phyloP scores from a whole-genome alignment of 2,888 invertebrate species.

The Epirrhoe tristata region DNA sequence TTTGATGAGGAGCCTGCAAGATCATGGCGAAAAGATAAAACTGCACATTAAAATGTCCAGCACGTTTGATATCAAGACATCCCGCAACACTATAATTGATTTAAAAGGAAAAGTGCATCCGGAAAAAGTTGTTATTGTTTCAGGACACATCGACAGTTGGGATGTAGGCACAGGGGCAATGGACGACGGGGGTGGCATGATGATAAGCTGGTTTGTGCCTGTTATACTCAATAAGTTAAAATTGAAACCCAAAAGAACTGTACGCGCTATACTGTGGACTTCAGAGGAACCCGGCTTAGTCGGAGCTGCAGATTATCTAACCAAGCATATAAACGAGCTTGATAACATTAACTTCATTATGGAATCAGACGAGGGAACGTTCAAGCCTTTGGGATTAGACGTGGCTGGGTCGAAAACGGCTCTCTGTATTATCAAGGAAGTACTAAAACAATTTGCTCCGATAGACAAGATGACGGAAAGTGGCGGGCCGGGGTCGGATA shows the following conservation, averaged over 20 bases:
- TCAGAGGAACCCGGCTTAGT: conserved; percentile 90
- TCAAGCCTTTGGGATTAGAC: conserved; percentile 89
- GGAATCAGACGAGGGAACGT: conserved; percentile 95
- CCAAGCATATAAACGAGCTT: conserved; percentile 83
- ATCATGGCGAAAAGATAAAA: conserved; percentile 73
- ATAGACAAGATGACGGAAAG: conserved; percentile 84
- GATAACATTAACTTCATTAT: conserved; percentile 90
- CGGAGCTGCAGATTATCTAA: conserved; percentile 88
- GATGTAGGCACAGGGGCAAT: conserved; percentile 96
- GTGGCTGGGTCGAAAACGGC: conserved; percentile 87
- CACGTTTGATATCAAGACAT: conserved; percentile 81
- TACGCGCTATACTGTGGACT: conserved; percentile 92
- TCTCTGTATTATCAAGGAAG: conserved; percentile 88
- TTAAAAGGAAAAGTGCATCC: conserved; percentile 79
- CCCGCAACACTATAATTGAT: conserved; percentile 90
- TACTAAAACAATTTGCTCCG: conserved; percentile 86
- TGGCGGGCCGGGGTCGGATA: conserved; percentile 88
- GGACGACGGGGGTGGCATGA: conserved; percentile 94
- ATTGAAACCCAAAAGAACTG: conserved; percentile 88
- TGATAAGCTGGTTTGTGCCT: conserved; percentile 91
- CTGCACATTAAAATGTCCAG: conserved; percentile 87
- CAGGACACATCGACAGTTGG: conserved; percentile 95
- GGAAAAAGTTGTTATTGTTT: conserved; percentile 88
- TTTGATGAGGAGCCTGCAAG: conserved; percentile 87
- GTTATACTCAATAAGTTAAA: conserved; percentile 87